Percentiles rank a stretch among this genome's conserved stretches.
phyloP scores from a whole-genome alignment of 2,113 vertebrate genomes.

The Silurus glanis region DNA sequence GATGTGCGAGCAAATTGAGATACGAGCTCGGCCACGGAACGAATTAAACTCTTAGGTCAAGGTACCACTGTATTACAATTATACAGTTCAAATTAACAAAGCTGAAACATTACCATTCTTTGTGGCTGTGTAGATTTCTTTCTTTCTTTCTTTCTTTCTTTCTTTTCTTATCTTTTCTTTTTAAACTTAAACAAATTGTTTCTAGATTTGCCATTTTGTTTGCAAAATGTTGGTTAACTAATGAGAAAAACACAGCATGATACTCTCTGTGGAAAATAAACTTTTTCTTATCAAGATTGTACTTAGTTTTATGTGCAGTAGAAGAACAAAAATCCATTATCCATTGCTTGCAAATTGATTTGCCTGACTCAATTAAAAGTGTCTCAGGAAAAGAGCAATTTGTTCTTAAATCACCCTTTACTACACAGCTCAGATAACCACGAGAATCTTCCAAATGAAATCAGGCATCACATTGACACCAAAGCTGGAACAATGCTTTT shows the following conservation, averaged over 20 bases:
- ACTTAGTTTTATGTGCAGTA: neutral
- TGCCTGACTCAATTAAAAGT: slow-evolving; percentile 2
- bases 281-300: neutral
- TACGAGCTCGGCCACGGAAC: too few relatives aligned
- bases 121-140: neutral
- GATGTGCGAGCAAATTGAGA: too few relatives aligned
- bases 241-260: neutral
- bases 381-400: neutral
- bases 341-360: neutral
- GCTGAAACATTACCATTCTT: neutral
- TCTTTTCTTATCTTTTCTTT: neutral
- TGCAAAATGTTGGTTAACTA: neutral
- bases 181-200: neutral
- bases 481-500: slow-evolving; percentile 15
- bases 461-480: neutral
- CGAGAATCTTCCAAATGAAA: neutral
- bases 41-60: too few relatives aligned
- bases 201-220: neutral
- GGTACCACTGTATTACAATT: too few relatives aligned
- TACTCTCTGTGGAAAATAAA: neutral
- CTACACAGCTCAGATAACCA: slow-evolving; percentile 9
- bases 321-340: neutral
- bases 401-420: slow-evolving; percentile 11
- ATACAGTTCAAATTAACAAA: neutral
- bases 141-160: too few relatives aligned